Percentiles rank a stretch among this genome's conserved stretches.
Evolutionary conservation across 2,888 invertebrate genomes (phyloP).

Genomic region (Linyphia triangularis): DNA sequence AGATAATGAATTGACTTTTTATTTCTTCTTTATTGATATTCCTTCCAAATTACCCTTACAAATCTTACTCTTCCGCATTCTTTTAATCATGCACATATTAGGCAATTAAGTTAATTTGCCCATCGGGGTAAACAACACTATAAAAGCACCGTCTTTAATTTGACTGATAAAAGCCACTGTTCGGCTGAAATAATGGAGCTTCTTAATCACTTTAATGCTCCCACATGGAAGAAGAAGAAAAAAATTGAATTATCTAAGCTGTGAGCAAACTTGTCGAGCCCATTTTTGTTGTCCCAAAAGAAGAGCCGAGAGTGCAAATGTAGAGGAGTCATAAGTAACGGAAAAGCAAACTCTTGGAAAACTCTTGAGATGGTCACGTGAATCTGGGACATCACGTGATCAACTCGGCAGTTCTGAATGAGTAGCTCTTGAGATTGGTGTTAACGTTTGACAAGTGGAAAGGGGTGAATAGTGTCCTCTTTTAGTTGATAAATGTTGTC

Average conservation of each 20-base stretch:
- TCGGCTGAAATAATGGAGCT: conserved; percentile 16
- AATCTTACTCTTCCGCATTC: conserved; percentile 37
- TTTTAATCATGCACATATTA: background rate
- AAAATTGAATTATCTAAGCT: background rate
- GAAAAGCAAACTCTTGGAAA: conserved; percentile 14
- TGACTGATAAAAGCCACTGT: conserved; percentile 40
- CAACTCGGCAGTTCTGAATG: conserved; percentile 6
- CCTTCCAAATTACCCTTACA: conserved; percentile 1
- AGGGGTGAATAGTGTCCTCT: conserved; percentile 4
- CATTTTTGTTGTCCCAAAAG: conserved; percentile 12
- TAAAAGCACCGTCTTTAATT: conserved; percentile 22
- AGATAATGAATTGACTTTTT: no score
- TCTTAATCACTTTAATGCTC: conserved; percentile 42
- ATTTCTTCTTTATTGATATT: no score
- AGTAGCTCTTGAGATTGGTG: conserved; percentile 10
- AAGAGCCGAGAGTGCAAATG: background rate
- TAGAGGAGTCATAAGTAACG: background rate
- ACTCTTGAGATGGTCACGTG: conserved; percentile 34
- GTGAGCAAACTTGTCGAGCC: conserved; percentile 4
- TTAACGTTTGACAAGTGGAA: conserved; percentile 35
- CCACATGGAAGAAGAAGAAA: background rate
- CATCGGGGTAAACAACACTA: background rate
- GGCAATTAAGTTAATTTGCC: background rate
- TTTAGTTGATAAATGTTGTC: conserved; percentile 6
- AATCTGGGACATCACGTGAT: background rate